Percentiles rank a stretch among this genome's conserved stretches.
phyloP scores from a whole-genome alignment of 2,888 invertebrate species.

The Deilephila elpenor region DNA sequence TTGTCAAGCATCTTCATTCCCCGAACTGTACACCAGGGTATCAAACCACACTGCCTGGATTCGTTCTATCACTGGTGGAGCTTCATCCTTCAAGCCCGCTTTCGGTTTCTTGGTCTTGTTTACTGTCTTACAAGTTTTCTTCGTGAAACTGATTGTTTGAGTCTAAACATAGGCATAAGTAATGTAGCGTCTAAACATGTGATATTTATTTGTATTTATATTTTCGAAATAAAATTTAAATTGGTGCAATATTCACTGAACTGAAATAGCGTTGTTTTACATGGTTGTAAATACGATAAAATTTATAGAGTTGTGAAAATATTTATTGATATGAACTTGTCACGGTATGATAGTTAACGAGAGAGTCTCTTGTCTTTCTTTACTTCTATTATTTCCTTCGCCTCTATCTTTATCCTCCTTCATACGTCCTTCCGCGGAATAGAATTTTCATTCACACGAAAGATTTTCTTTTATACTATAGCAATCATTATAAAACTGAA shows the following conservation, averaged over 20 bases:
- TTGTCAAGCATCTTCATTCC: slow-evolving; percentile 47
- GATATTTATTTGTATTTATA: not conserved
- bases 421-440: too few species aligned
- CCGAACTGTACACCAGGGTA: slow-evolving; percentile 63
- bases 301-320: not conserved
- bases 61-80: slow-evolving; percentile 50
- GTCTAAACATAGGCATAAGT: slow-evolving; percentile 1
- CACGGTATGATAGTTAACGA: too few species aligned
- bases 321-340: not conserved
- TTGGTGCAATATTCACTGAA: not conserved
- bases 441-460: too few species aligned
- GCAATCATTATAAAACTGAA: too few species aligned
- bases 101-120: slow-evolving; percentile 47
- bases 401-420: too few species aligned
- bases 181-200: not conserved
- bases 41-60: slow-evolving; percentile 63
- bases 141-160: slow-evolving; percentile 45
- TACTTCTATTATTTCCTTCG: too few species aligned
- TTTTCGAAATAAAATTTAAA: slow-evolving; percentile 13
- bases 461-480: too few species aligned
- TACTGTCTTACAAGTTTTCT: slow-evolving; percentile 45
- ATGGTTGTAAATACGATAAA: not conserved
- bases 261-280: not conserved
- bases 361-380: too few species aligned
- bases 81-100: slow-evolving; percentile 50